Evolutionary conservation across 37 sponge, comb jelly and placozoan species (phyloP).

Genomic region (Mnemiopsis leidyi): DNA sequence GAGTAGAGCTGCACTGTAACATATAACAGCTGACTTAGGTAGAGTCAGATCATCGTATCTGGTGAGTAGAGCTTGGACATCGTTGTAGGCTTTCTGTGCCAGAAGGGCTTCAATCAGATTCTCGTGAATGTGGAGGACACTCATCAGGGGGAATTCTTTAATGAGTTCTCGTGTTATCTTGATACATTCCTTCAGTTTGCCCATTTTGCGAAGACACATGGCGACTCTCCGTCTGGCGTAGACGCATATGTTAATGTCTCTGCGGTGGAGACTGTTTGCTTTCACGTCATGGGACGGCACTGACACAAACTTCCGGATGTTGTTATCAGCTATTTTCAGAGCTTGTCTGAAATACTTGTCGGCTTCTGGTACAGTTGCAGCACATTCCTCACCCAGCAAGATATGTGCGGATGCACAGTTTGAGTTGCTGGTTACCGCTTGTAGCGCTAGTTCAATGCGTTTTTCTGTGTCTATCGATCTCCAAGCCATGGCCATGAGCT

Average conservation of each 20-base stretch:
- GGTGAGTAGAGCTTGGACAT: slow-evolving; percentile 72
- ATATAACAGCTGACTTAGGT: slow-evolving; percentile 78
- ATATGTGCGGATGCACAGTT: slow-evolving; percentile 65
- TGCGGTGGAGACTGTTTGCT: slow-evolving; percentile 37
- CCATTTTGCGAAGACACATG: slow-evolving; percentile 75
- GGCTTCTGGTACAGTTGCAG: slow-evolving; percentile 44
- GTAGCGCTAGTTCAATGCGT: slow-evolving; percentile 69
- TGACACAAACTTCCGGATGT: slow-evolving; percentile 62
- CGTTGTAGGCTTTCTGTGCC: slow-evolving; percentile 79
- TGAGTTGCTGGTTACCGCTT: slow-evolving; percentile 71
- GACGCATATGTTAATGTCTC: slow-evolving; percentile 50
- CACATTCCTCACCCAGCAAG: slow-evolving; percentile 31
- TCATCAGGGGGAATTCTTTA: slow-evolving; percentile 67
- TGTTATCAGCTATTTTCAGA: slow-evolving; percentile 63
- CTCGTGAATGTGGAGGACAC: slow-evolving; percentile 71
- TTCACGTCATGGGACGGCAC: slow-evolving; percentile 16
- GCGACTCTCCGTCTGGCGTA: slow-evolving; percentile 75
- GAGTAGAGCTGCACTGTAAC: slow-evolving; percentile 78
- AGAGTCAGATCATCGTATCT: slow-evolving; percentile 76
- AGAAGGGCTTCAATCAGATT: slow-evolving; percentile 78
- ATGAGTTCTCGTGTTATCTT: slow-evolving; percentile 75
- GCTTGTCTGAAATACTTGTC: slow-evolving; percentile 57
- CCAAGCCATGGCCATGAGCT: slow-evolving; percentile 72
- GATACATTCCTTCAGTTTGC: slow-evolving; percentile 74
- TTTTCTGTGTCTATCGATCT: slow-evolving; percentile 66